Evolutionary conservation across 2,888 invertebrate genomes (phyloP), one percentile per base, ranked within the genome.

Genomic region (Stictocephala bisonia): DNA sequence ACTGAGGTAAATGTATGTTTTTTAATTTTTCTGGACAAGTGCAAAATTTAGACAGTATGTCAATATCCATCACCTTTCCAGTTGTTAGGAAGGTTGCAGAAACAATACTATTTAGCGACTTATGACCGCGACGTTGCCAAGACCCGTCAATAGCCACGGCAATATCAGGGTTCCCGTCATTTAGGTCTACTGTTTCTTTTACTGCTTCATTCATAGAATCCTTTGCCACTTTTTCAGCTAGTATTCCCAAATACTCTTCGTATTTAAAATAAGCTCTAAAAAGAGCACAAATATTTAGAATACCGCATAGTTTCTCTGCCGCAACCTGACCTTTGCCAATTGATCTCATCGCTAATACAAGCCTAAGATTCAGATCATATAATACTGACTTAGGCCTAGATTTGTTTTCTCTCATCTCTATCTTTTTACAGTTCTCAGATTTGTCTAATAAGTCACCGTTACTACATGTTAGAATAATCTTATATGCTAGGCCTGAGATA

Each of bases 141-240:
- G n/a, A n/a, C n/a, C n/a, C n/a, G n/a, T n/a, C n/a, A n/a, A n/a
- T n/a, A n/a, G n/a, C n/a, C n/a, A n/a, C n/a, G n/a, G n/a, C n/a
- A n/a, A n/a, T n/a, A n/a, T n/a, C n/a, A n/a, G n/a, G n/a, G n/a
- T n/a, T n/a, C n/a, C n/a, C 3, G 11, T 44, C 44, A 44, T 44
- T 58, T 4, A 35, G n/a, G 15, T 35, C 41, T 22, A 40, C 22
- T n/a, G n/a, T n/a, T n/a, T n/a, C n/a, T n/a, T n/a, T n/a, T n/a
- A n/a, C n/a, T n/a, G n/a, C n/a, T n/a, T 66, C 41, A n/a, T 24
- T 66, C 66, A 66, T 66, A 24, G 66, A 66, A 13, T 41, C 26
- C 26, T 35, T 31, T 44, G 24, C 22, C n/a, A 66, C n/a, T 22
- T 3, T 22, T 66, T 66, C n/a, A 44, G 24, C 27, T 20, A 24